Evolutionary conservation across 2,113 vertebrate species (phyloP).

Genomic region (Phylloscopus whistleri): DNA sequence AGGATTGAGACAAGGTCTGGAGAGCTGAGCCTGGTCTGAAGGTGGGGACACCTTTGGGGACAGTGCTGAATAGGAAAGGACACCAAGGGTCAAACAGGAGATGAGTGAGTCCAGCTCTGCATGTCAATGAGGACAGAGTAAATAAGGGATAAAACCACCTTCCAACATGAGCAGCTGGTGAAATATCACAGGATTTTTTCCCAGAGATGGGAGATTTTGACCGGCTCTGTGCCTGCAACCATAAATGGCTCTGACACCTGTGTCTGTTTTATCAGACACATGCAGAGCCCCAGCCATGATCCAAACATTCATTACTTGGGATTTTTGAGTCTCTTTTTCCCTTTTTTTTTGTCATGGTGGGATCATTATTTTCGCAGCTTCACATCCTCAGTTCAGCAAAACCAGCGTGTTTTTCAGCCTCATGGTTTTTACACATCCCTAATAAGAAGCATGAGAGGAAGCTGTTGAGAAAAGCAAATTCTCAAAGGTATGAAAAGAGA

Average conservation of each 20-base stretch:
- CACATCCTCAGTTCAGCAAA: background rate
- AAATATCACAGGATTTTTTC: constrained; percentile 23
- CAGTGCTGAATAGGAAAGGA: background rate
- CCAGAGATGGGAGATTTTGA: constrained; percentile 49
- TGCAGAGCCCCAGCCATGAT: background rate
- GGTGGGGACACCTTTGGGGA: background rate
- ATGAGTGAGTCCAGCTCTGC: constrained; percentile 5
- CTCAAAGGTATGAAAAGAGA: background rate
- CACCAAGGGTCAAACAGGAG: constrained; percentile 26
- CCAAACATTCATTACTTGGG: background rate
- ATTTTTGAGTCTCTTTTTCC: background rate
- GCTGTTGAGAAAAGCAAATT: background rate
- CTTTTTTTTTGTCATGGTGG: background rate
- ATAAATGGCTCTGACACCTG: constrained; percentile 38
- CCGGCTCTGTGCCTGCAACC: constrained; percentile 1
- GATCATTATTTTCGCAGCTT: constrained; percentile 3
- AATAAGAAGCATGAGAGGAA: background rate
- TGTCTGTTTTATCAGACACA: constrained; percentile 9
- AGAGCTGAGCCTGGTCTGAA: background rate
- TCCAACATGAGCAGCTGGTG: constrained; percentile 59
- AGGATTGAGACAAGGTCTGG: background rate
- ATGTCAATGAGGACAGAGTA: constrained; percentile 57
- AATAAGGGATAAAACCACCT: constrained; percentile 61
- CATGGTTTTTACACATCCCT: background rate
- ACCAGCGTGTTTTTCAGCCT: background rate